phyloP scores from a whole-genome alignment of 2,888 invertebrate genomes.

The Serrognathus titanus region DNA sequence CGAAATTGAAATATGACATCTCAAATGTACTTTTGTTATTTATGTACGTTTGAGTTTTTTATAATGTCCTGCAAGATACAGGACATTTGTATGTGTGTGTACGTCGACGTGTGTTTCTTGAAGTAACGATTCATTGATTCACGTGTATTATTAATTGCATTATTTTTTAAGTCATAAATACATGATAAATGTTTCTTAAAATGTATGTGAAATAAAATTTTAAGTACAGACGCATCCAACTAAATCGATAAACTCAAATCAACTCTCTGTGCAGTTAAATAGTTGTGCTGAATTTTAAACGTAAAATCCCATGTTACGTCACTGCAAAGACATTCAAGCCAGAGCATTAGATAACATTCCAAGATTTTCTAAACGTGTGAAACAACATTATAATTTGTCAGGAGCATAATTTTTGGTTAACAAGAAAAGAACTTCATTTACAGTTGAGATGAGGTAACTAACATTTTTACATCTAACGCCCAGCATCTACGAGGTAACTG shows the following conservation, averaged over 20 bases:
- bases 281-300: no score
- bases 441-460: constrained; percentile 10
- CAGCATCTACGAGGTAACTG: constrained; percentile 14
- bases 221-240: no score
- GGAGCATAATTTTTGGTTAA: constrained; percentile 23
- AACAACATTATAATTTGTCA: constrained; percentile 27
- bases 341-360: constrained; percentile 8
- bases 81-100: no score
- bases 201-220: no score
- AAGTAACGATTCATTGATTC: background rate
- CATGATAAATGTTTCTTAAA: no score
- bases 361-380: constrained; percentile 19
- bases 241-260: no score
- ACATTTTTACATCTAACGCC: constrained; percentile 8
- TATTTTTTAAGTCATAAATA: no score
- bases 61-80: background rate
- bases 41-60: constrained; percentile 20
- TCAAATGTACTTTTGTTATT: constrained; percentile 26
- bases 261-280: no score
- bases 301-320: no score
- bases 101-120: background rate
- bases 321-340: no score
- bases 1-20: constrained; percentile 26
- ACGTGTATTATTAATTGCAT: background rate
- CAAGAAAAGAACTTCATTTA: constrained; percentile 20